A percentile compares a stretch with the other conserved stretches of the same genome.
phyloP scores from a whole-genome alignment of 2,113 vertebrate genomes.

The Callithrix jacchus region DNA sequence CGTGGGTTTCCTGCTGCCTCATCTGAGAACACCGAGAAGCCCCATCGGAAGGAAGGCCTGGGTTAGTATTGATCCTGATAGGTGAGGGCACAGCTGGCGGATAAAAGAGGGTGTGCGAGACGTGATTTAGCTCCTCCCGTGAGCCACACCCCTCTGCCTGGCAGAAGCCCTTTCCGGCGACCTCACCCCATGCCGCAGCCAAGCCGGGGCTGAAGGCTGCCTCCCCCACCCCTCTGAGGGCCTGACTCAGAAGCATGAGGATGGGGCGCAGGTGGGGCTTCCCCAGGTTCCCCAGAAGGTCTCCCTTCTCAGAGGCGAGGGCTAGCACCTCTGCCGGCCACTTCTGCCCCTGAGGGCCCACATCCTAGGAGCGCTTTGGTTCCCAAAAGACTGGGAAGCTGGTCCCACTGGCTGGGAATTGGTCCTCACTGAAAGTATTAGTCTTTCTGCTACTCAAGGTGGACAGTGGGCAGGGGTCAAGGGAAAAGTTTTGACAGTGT shows the following conservation, averaged over 20 bases:
- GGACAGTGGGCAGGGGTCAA: not conserved
- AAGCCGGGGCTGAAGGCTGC: not conserved
- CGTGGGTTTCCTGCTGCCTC: not conserved
- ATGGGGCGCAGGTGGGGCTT: fast-evolving
- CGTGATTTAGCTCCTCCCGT: not conserved
- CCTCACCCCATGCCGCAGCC: not conserved
- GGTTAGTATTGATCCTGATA: fast-evolving
- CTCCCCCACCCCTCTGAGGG: not conserved
- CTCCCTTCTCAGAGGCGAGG: fast-evolving
- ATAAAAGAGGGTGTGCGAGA: not conserved
- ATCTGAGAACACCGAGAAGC: not conserved
- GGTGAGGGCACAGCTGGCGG: not conserved
- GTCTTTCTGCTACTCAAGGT: not conserved
- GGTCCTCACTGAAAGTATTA: not conserved
- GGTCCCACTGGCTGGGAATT: not conserved
- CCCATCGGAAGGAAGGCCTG: fast-evolving
- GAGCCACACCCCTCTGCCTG: fast-evolving
- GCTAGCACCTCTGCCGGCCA: not conserved
- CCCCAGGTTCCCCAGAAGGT: not conserved
- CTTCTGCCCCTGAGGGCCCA: not conserved
- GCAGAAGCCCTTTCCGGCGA: fast-evolving
- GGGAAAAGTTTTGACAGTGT: not conserved
- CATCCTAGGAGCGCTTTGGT: not conserved
- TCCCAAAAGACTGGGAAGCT: not conserved
- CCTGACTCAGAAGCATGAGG: not conserved